phyloP scores from a whole-genome alignment of 2,888 invertebrate species.

The Mesodorylaimus sp. region DNA sequence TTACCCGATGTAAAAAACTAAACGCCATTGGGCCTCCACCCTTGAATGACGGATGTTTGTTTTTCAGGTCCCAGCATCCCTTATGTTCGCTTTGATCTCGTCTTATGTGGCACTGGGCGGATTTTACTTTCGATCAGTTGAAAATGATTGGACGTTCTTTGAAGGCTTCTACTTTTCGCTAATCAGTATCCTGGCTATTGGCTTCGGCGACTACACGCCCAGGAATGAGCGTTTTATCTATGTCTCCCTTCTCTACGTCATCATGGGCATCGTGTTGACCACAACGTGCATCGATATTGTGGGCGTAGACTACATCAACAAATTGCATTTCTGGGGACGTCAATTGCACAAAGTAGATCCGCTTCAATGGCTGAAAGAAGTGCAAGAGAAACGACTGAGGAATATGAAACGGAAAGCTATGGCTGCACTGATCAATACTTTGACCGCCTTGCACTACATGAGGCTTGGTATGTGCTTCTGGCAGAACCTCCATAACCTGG shows the following conservation, averaged over 20 bases:
- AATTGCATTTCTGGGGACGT: constrained; percentile 7
- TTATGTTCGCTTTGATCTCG: background rate
- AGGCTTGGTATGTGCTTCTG: background rate
- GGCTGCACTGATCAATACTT: background rate
- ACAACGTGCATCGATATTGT: constrained; percentile 9
- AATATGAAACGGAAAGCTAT: background rate
- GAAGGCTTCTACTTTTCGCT: constrained; percentile 11
- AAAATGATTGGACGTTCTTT: constrained; percentile 6
- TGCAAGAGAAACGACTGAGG: background rate
- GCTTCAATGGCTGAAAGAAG: background rate
- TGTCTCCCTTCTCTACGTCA: constrained; percentile 1
- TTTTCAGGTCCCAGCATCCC: constrained; percentile 3
- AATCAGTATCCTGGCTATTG: constrained; percentile 6
- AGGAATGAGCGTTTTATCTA: background rate
- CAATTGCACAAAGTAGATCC: constrained; percentile 4
- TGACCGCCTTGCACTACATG: background rate
- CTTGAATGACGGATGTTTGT: background rate
- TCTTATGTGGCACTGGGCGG: constrained; percentile 5
- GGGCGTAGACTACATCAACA: constrained; percentile 7
- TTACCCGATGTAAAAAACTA: background rate
- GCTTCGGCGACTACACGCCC: constrained; percentile 10
- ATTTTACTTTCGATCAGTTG: background rate
- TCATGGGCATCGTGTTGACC: constrained; percentile 5
- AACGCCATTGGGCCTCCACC: background rate
- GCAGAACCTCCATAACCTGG: no score